A percentile compares a stretch with the other conserved stretches of the same genome.
These are phyloP conservation scores for Punctoribates punctum DNA, from an alignment of 2,888 invertebrate species.

Conservation along the genomic window DNA sequence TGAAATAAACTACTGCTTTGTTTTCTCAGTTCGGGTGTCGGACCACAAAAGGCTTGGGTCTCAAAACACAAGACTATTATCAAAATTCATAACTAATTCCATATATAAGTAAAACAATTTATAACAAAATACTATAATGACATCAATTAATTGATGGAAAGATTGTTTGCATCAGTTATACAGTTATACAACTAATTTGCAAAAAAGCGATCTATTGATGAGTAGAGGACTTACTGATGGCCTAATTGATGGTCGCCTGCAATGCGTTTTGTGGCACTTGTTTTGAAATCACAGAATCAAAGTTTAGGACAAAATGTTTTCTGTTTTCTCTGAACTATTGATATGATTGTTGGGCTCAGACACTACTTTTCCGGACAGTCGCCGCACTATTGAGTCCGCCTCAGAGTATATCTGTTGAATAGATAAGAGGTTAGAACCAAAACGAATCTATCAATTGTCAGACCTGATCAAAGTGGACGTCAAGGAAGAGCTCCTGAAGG, in stretches of 20 bases:
- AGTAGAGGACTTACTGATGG: neutral
- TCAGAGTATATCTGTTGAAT: conserved; percentile 16
- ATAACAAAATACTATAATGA: conserved; percentile 17
- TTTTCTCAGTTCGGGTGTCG: neutral
- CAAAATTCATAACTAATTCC: neutral
- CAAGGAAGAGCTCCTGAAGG: conserved; percentile 87
- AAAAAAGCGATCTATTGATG: conserved; percentile 23
- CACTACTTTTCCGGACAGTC: neutral
- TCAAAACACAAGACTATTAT: conserved; percentile 5
- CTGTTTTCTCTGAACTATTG: neutral
- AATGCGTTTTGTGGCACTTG: conserved; percentile 35
- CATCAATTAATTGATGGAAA: neutral
- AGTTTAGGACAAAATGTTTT: neutral
- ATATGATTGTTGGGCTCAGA: neutral
- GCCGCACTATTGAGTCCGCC: conserved; percentile 21
- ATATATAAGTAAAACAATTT: conserved; percentile 5
- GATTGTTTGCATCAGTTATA: neutral
- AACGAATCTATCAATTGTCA: neutral
- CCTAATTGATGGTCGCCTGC: neutral
- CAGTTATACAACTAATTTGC: neutral
- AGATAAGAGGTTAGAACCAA: neutral
- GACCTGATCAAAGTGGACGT: conserved; percentile 65
- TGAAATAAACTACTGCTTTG: no score
- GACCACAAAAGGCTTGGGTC: neutral
- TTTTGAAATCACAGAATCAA: conserved; percentile 27